Evolutionary conservation across 2,113 vertebrate species (phyloP), one percentile per base, ranked within the genome.

Genomic region (Actenoides lindsayi): DNA sequence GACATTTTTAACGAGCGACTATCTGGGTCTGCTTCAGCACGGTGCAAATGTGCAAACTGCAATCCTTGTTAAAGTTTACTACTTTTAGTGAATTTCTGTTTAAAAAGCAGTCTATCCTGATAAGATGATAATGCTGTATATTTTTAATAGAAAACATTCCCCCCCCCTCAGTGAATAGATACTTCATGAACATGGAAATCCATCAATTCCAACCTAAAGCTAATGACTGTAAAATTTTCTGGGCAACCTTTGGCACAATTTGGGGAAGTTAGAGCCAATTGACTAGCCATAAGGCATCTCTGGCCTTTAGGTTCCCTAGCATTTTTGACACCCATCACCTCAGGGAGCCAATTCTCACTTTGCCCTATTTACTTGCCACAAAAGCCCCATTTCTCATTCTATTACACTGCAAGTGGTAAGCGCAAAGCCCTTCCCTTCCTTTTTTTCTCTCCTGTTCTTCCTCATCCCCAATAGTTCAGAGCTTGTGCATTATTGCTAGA

Each of bases 191-290:
- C 90, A 68, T n/a, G 64, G 35, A 87, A 75, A 54, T 39, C 59
- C 56, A 53, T 77, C 87, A 16, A 24, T 83, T 82, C 67, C 10
- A 6, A 75, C 46, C 13, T 70, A 68, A 96, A 89, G 42, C 51
- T 81, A 94, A 44, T n/a, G 70, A 91, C 68, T 88, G 83, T 83
- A 92, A 93, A 96, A 92, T 92, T 93, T 85, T 92, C 56, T 63
- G 48, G 31, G 28, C 68, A 94, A 88, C 14, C 56, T 65, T 85
- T 7, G 9, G 53, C 21, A 53, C 64, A 65, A 74, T 87, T 75
- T 83, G 81, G 39, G 39, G 39, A 96, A 93, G 70, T 83, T 81
- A 75, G 64, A 50, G 31, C 67, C 33, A 90, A 87, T 97, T 79
- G 16, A 5, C 25, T 96, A 28, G 46, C 93, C 80, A 79, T 77